Evolutionary conservation across 2,113 vertebrate genomes (phyloP).

Genomic region (Clarias magur): DNA sequence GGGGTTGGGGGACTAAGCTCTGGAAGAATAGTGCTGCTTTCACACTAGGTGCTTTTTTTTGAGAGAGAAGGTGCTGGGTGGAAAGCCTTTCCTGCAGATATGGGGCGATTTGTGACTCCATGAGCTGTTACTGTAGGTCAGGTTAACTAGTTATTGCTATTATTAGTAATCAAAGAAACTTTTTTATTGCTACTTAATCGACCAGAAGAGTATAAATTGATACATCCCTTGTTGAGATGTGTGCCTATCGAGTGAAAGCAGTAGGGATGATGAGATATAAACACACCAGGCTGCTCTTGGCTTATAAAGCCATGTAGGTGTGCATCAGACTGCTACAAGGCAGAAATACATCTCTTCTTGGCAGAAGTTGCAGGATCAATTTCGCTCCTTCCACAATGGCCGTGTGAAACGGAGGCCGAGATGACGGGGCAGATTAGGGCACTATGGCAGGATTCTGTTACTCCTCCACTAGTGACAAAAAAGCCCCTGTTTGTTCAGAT

Average conservation of each 20-base stretch:
- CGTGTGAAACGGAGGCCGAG: constrained; percentile 63
- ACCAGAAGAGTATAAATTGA: neutral
- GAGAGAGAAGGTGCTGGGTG: neutral
- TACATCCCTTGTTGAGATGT: too few relatives aligned
- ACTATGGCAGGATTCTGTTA: constrained; percentile 59
- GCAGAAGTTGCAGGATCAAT: constrained; percentile 52
- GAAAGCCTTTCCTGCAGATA: neutral
- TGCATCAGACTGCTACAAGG: constrained; percentile 4
- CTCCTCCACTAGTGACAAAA: constrained; percentile 59
- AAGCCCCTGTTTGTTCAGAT: constrained; percentile 58
- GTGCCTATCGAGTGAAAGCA: neutral
- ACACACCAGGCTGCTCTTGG: neutral
- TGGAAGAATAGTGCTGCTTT: neutral
- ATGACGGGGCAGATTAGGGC: constrained; percentile 59
- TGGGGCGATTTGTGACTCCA: neutral
- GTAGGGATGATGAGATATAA: neutral
- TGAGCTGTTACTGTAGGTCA: neutral
- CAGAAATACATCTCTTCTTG: constrained; percentile 19
- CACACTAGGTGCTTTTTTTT: neutral
- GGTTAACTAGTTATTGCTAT: neutral
- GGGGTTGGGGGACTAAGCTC: neutral
- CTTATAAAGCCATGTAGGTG: neutral
- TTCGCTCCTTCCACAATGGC: constrained; percentile 63
- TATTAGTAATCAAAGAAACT: neutral
- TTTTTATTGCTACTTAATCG: too few relatives aligned